These are phyloP conservation scores for Oryzaephilus surinamensis DNA, from an alignment of 1,140 invertebrate genomes.

Conservation along the genomic window DNA sequence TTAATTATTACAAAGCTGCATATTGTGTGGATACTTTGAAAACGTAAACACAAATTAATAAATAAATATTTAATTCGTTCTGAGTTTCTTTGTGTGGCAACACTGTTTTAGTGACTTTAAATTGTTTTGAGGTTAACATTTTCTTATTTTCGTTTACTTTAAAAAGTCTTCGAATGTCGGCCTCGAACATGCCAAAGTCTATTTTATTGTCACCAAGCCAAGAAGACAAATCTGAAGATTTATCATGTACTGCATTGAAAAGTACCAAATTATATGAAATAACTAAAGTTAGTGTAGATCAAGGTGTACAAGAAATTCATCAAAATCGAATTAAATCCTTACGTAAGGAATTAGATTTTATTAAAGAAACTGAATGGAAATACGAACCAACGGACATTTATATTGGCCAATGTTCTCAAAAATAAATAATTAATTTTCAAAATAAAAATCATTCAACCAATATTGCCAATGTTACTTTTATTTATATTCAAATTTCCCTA, in stretches of 20 bases:
- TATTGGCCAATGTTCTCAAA: conserved; percentile 32
- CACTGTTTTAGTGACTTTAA: conserved; percentile 6
- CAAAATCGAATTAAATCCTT: conserved; percentile 36
- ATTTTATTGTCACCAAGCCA: conserved; percentile 23
- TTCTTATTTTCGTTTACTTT: too few relatives aligned
- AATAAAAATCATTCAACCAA: too few relatives aligned
- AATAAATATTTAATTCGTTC: too few relatives aligned
- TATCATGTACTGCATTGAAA: conserved; percentile 11
- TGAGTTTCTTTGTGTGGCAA: too few relatives aligned
- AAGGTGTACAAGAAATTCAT: conserved; percentile 33
- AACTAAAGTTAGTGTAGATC: conserved; percentile 18
- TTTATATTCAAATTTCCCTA: too few relatives aligned
- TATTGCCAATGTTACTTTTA: too few relatives aligned
- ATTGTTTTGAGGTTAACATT: conserved; percentile 5
- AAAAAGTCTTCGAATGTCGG: too few relatives aligned
- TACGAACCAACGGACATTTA: conserved; percentile 39
- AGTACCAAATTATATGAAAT: conserved; percentile 22
- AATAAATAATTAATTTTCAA: too few relatives aligned
- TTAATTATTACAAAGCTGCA: too few relatives aligned
- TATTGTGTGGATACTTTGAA: too few relatives aligned
- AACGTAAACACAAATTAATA: too few relatives aligned
- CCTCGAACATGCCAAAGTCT: conserved; percentile 23
- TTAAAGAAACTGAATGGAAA: conserved; percentile 39
- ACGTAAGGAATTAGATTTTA: conserved; percentile 38
- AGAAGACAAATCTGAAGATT: conserved; percentile 14